Conservation (phyloP, 2,888 invertebrate genomes). For the Eulithis testata region DNA sequence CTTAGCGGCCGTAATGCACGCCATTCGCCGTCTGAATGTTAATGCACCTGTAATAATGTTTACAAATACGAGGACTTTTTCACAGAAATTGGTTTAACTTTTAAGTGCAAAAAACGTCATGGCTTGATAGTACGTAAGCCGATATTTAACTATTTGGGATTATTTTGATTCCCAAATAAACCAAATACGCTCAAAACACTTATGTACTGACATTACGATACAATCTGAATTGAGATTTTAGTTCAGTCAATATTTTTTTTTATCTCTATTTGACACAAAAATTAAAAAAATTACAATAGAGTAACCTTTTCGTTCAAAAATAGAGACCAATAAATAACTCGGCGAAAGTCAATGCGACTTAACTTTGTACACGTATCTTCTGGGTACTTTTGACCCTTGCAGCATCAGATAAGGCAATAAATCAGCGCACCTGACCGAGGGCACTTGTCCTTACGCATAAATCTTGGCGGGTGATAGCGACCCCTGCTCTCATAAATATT, state of each 20-base stretch:
- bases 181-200: too few relatives aligned
- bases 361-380: conserved; percentile 33
- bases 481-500: conserved; percentile 68
- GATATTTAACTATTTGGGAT: too few relatives aligned
- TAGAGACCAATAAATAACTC: conserved; percentile 33
- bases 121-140: too few relatives aligned
- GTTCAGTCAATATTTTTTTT: background rate
- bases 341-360: conserved; percentile 32
- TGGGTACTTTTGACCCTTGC: conserved; percentile 36
- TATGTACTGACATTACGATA: too few relatives aligned
- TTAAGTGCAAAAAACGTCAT: conserved; percentile 14
- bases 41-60: conserved; percentile 39
- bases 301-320: conserved; percentile 4
- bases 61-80: conserved; percentile 26
- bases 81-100: conserved; percentile 14
- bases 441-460: conserved; percentile 73
- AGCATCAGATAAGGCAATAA: conserved; percentile 44
- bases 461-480: conserved; percentile 57
- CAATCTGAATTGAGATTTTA: background rate
- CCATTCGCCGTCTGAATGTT: conserved; percentile 35
- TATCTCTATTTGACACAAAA: background rate
- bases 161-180: too few relatives aligned
- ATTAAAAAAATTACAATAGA: too few relatives aligned
- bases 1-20: conserved; percentile 36
- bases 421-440: conserved; percentile 43